phyloP scores from a whole-genome alignment of 2,797 vertebrate genomes.

The Clarias laeviceps region DNA sequence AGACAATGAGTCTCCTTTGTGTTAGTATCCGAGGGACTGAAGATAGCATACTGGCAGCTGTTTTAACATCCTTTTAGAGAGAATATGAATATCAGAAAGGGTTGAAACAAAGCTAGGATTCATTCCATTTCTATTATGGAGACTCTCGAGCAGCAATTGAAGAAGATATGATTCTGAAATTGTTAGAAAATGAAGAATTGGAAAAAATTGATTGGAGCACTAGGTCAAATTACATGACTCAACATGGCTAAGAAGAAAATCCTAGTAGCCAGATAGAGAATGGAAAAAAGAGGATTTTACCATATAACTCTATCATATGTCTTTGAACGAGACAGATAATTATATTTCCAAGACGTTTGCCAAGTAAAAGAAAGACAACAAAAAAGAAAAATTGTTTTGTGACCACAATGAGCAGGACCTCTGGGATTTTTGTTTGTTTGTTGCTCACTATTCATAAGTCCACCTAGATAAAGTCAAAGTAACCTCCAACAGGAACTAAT shows the following conservation, averaged over 20 bases:
- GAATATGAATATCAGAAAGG: neutral
- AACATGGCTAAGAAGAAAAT: neutral
- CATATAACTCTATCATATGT: neutral
- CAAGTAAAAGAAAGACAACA: slow-evolving; percentile 3
- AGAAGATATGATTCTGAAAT: neutral
- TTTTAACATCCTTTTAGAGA: neutral
- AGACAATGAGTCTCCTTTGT: slow-evolving; percentile 85
- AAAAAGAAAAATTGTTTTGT: neutral
- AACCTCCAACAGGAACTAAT: neutral
- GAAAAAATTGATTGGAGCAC: neutral
- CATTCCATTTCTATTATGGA: neutral
- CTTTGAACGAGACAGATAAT: neutral
- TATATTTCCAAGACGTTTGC: slow-evolving; percentile 1
- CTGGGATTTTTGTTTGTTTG: neutral
- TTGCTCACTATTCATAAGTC: neutral
- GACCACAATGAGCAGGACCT: neutral
- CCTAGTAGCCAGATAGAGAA: neutral
- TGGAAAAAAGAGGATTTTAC: neutral
- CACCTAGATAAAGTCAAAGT: neutral
- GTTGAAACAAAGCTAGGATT: neutral
- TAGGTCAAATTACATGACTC: neutral
- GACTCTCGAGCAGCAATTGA: neutral
- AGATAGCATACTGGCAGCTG: neutral
- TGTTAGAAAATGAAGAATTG: neutral
- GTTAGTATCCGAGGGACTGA: slow-evolving; percentile 57